A percentile compares a stretch with the other conserved stretches of the same genome.
phyloP scores from a whole-genome alignment of 2,888 invertebrate species.

The Tuberolachnus salignus region DNA sequence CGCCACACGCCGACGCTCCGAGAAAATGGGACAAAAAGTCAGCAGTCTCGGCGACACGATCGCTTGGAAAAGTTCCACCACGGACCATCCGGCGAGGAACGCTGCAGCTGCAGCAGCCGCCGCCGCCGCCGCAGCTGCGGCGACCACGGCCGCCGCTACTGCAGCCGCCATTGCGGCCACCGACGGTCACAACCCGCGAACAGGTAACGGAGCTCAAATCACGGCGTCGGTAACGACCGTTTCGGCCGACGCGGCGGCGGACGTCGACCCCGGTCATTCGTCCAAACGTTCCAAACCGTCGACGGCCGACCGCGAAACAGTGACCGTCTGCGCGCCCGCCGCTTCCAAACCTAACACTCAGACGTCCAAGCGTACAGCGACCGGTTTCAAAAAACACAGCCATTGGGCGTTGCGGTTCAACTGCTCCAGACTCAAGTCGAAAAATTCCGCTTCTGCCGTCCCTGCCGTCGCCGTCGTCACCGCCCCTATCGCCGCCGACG shows the following conservation, averaged over 20 bases:
- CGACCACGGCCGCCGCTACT: background rate
- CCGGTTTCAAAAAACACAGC: constrained; percentile 60
- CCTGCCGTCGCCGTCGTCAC: background rate
- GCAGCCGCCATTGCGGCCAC: background rate
- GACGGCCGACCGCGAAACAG: background rate
- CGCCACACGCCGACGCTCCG: no score
- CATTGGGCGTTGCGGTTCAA: constrained; percentile 61
- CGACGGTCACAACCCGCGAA: no score
- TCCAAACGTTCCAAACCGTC: background rate
- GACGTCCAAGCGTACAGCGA: background rate
- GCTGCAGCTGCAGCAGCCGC: background rate
- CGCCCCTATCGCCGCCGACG: background rate
- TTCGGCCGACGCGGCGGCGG: background rate
- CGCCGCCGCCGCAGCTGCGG: background rate
- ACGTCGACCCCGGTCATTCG: background rate
- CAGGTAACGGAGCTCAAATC: no score
- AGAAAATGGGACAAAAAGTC: constrained; percentile 51
- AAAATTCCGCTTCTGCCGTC: constrained; percentile 56
- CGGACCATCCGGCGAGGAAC: no score
- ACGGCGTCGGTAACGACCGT: background rate
- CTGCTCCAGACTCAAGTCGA: constrained; percentile 61
- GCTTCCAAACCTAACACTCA: constrained; percentile 5
- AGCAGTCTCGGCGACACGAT: constrained; percentile 25
- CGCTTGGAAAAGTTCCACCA: background rate
- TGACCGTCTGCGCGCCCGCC: background rate